phyloP scores from a whole-genome alignment of 2,888 invertebrate genomes.

The Dendrolimus houi region DNA sequence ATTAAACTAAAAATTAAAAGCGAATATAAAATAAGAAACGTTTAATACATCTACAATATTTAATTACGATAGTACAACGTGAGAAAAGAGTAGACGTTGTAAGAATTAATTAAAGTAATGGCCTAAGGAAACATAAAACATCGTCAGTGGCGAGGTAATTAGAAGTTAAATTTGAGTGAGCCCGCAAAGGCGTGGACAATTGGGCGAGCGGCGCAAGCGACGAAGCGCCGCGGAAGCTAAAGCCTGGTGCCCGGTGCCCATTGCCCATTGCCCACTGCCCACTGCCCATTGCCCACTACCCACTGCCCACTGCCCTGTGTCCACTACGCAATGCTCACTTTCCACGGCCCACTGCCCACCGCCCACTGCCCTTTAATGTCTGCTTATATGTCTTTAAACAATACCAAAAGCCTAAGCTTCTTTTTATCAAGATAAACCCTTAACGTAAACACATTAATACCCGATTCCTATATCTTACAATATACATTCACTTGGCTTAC shows the following conservation, averaged over 20 bases:
- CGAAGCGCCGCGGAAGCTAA: neutral
- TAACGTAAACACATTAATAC: no score
- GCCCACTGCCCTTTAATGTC: no score
- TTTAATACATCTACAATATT: slow-evolving; percentile 16
- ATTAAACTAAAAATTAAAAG: neutral
- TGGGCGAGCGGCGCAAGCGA: neutral
- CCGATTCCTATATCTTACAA: no score
- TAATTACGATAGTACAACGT: slow-evolving; percentile 49
- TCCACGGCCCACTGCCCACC: no score
- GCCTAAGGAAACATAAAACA: slow-evolving; percentile 65
- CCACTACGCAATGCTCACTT: no score
- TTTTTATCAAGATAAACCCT: no score
- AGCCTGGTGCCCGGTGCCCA: slow-evolving; percentile 25
- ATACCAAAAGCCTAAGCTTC: no score
- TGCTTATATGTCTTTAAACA: no score
- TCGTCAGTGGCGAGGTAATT: slow-evolving; percentile 56
- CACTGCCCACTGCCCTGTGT: no score
- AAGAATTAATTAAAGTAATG: slow-evolving; percentile 68
- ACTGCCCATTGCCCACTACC: no score
- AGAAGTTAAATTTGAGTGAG: slow-evolving; percentile 56
- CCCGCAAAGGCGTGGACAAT: slow-evolving; percentile 31
- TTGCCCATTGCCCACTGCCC: slow-evolving; percentile 14
- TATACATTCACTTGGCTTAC: no score
- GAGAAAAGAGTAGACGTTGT: slow-evolving; percentile 56
- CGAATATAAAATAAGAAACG: neutral